Percentiles rank a stretch among this genome's conserved stretches.
Conservation (phyloP, 1,140 invertebrate species). For the Aphis craccivora region DNA sequence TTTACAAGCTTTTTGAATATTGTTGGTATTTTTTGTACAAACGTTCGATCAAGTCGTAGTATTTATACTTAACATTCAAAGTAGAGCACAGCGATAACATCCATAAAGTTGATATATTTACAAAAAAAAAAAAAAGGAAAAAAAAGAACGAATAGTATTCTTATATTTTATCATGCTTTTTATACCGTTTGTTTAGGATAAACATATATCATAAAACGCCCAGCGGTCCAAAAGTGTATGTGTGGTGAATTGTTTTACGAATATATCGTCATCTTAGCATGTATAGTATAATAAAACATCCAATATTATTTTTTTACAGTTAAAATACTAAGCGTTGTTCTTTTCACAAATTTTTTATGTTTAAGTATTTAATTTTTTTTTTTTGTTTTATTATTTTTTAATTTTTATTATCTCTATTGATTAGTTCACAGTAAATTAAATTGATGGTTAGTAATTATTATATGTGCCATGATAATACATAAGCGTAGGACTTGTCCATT, state of each 20-base stretch:
- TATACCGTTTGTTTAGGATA: conserved; percentile 25
- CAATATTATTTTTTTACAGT: not conserved
- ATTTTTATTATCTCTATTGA: not conserved
- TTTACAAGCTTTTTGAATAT: not conserved
- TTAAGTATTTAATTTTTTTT: not conserved
- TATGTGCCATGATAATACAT: not conserved
- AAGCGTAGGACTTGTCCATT: fast-evolving
- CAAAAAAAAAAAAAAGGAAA: not conserved
- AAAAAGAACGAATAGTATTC: not conserved
- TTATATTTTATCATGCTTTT: not conserved
- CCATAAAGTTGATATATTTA: conserved; percentile 33
- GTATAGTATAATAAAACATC: not conserved
- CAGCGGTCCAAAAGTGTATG: not conserved
- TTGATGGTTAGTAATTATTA: not conserved
- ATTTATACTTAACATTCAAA: conserved; percentile 8
- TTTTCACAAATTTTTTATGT: not conserved
- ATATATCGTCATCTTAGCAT: not conserved
- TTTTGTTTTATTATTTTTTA: not conserved
- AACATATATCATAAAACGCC: conserved; percentile 28
- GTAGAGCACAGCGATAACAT: conserved; percentile 8
- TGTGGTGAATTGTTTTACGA: not conserved
- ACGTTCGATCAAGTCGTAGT: not conserved
- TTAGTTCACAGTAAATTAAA: not conserved
- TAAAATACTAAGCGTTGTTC: not conserved
- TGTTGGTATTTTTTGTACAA: not conserved